Evolutionary conservation across 2,888 invertebrate genomes (phyloP).

Genomic region (Spodoptera picta): DNA sequence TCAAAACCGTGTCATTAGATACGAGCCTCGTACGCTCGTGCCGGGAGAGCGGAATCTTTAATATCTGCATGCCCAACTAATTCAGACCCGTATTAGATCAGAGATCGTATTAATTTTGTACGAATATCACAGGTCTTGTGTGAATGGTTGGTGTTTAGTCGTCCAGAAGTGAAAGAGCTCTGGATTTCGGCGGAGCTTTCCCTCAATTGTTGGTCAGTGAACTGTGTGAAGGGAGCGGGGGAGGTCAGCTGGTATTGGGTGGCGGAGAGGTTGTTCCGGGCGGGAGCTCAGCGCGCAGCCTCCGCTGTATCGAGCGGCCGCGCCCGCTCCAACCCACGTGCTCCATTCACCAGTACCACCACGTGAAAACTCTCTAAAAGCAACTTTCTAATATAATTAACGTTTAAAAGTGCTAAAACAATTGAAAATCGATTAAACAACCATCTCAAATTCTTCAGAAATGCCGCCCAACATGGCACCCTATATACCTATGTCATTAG

Average conservation of each 20-base stretch:
- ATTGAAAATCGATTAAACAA: background rate
- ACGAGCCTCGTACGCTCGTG: constrained; percentile 62
- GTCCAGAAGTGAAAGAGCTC: constrained; percentile 68
- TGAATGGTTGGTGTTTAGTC: constrained; percentile 64
- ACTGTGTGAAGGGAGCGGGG: constrained; percentile 59
- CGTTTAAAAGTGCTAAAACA: background rate
- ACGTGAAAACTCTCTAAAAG: constrained; percentile 65
- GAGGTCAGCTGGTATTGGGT: constrained; percentile 69
- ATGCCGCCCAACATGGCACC: constrained; percentile 54
- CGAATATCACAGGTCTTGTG: constrained; percentile 65
- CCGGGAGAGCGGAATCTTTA: constrained; percentile 68
- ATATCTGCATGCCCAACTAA: constrained; percentile 67
- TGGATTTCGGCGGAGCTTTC: constrained; percentile 57
- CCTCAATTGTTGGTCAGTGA: constrained; percentile 55
- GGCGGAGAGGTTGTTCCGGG: constrained; percentile 66
- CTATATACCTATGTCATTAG: background rate
- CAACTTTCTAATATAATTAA: constrained; percentile 38
- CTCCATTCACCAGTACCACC: constrained; percentile 75
- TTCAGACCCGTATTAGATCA: constrained; percentile 65
- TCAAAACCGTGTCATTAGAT: constrained; percentile 71
- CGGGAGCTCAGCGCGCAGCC: constrained; percentile 79
- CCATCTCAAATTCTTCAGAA: background rate
- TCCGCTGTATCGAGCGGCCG: constrained; percentile 81
- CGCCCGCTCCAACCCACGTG: constrained; percentile 76
- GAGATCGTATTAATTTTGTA: constrained; percentile 64